A percentile compares a stretch with the other conserved stretches of the same genome.
Evolutionary conservation across 2,888 invertebrate species (phyloP).

Genomic region (Diploptera punctata): DNA sequence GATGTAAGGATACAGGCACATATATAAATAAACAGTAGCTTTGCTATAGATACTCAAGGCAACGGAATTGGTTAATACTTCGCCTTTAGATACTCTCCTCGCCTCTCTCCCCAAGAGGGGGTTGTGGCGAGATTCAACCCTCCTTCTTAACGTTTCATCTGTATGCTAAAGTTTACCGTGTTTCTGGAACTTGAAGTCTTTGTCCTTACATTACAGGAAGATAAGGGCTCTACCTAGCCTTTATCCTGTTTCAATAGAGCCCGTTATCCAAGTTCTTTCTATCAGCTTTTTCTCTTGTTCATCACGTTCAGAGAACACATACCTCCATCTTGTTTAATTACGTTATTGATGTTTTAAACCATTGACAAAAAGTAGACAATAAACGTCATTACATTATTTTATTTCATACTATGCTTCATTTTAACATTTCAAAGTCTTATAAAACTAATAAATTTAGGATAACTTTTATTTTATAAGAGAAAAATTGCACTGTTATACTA

Average conservation of each 20-base stretch:
- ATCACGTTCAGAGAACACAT: background rate
- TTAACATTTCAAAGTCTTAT: no score
- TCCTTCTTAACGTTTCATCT: background rate
- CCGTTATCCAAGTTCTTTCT: slow-evolving; percentile 5
- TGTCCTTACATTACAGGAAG: background rate
- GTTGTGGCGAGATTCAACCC: slow-evolving; percentile 18
- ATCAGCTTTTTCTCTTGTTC: background rate
- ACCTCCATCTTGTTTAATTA: background rate
- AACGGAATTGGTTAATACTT: slow-evolving; percentile 22
- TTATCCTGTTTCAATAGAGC: background rate
- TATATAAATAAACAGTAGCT: background rate
- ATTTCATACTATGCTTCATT: no score
- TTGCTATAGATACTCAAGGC: background rate
- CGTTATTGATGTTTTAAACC: no score
- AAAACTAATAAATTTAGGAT: no score
- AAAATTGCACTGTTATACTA: no score
- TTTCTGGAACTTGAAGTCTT: slow-evolving; percentile 16
- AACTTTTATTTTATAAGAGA: no score
- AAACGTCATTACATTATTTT: no score
- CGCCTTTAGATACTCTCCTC: background rate
- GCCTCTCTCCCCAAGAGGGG: background rate
- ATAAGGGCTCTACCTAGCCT: slow-evolving; percentile 2
- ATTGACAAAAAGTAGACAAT: no score
- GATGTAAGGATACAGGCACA: background rate
- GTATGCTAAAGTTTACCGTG: background rate